Evolutionary conservation across 2,113 vertebrate genomes (phyloP).

Genomic region (Mungos mungo): DNA sequence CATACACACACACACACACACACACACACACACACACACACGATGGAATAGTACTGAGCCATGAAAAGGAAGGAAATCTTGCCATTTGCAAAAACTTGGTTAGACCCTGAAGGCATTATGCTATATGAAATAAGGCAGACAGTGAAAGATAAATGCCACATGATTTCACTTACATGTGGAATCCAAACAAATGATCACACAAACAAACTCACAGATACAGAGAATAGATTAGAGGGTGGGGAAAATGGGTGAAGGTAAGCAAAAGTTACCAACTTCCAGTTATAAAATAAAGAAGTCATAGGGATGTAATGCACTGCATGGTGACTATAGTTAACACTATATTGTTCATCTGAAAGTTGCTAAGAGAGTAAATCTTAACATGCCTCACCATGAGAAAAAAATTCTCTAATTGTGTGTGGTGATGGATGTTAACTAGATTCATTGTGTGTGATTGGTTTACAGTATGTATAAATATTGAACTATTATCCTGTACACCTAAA

Average conservation of each 20-base stretch:
- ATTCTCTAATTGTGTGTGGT: not conserved
- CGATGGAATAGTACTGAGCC: not conserved
- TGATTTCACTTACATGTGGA: not conserved
- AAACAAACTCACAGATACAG: not conserved
- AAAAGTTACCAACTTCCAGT: not conserved
- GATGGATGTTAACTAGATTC: not conserved
- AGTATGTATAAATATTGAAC: not conserved
- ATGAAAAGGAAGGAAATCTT: not conserved
- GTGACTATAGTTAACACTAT: not conserved
- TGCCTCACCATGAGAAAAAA: not conserved
- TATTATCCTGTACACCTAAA: not conserved
- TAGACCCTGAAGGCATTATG: not conserved
- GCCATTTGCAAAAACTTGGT: not conserved
- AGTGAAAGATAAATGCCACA: not conserved
- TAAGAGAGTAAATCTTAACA: not conserved
- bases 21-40: not conserved
- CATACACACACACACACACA: not conserved
- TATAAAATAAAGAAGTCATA: not conserved
- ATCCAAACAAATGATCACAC: not conserved
- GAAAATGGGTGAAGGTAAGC: not conserved
- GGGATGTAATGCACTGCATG: not conserved
- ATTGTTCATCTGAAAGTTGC: not conserved
- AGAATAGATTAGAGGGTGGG: not conserved
- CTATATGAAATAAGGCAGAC: not conserved
- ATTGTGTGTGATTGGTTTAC: not conserved